Evolutionary conservation across 2,888 invertebrate species (phyloP), one percentile per base, ranked within the genome.

Genomic region (Drosophila birchii): DNA sequence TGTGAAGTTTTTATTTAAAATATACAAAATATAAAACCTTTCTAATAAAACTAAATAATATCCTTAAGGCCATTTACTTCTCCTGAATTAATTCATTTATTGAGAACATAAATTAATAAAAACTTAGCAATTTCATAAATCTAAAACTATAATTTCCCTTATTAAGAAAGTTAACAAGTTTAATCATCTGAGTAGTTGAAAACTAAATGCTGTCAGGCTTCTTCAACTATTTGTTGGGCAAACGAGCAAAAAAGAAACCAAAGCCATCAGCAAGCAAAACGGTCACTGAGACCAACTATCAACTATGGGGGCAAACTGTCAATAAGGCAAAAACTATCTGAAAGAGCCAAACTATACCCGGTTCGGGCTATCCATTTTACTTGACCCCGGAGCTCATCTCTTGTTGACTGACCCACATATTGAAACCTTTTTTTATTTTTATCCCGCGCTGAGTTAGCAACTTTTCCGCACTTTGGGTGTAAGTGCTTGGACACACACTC

Each of bases 371-470:
- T 68, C 61, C 73, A 59, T 73, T 73, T 68, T 59, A 34, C 68
- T 68, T 68, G 68, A 72, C 73, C 73, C 72, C 20, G 16, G 16
- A 36, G 73, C 68, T 49, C 68, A 68, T 53, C 75, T 47, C 34
- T 29, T 36, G 38, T 71, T 63, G 64, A 75, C 36, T 71, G 64
- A 75, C 47, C 75, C 62, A 70, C 39, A 68, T 68, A 59, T 59
- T 43, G 64, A 74, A 62, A 54, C 53, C 53, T 69, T 47, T 47
- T 47, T 71, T 47, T 47, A 29, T 71, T 23, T 26, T 51, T 18
- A 23, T 36, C 9, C 20, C 23, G 20, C 44, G 49, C 49, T 74
- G 68, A 68, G 36, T 29, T 58, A 26, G 53, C 47, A 45, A 72
- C 18, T 70, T 71, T 68, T 51, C 55, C 68, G 49, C 76, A 51